Conservation (phyloP, 2,113 vertebrate species). For the Stictonetta naevosa region DNA sequence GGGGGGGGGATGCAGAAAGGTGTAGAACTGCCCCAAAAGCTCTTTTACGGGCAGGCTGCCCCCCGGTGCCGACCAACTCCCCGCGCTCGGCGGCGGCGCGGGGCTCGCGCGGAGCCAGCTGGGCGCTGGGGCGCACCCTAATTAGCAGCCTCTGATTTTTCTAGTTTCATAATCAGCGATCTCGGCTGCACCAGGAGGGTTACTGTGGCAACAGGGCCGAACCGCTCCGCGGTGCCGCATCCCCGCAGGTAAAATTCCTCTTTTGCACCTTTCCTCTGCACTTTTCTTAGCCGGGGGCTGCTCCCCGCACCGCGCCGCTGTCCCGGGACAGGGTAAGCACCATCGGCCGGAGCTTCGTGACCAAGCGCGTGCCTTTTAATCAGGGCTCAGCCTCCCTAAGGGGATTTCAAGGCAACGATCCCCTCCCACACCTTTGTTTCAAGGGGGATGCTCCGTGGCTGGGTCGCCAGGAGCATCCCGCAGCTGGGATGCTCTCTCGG, state of each 20-base stretch:
- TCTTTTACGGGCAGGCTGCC: neutral
- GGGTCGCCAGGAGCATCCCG: rapidly evolving
- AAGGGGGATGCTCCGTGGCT: neutral
- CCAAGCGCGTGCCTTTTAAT: neutral
- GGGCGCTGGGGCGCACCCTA: conserved; percentile 33
- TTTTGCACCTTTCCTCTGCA: neutral
- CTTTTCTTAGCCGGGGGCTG: conserved; percentile 26
- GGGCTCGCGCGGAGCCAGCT: conserved; percentile 37
- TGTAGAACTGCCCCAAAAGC: neutral
- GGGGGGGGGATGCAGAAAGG: neutral
- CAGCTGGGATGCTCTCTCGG: neutral
- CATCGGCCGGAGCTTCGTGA: conserved; percentile 6
- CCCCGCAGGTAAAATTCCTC: conserved; percentile 5
- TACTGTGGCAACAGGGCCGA: conserved; percentile 71
- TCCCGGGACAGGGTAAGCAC: conserved; percentile 48
- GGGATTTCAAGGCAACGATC: neutral
- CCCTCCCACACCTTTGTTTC: conserved; percentile 42
- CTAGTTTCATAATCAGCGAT: conserved; percentile 64
- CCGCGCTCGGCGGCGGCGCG: neutral
- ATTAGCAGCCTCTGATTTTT: conserved; percentile 57
- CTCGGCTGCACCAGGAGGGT: conserved; percentile 57
- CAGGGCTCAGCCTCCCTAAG: neutral
- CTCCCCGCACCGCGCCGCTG: conserved; percentile 35
- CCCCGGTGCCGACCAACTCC: neutral
- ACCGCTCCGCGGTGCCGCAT: conserved; percentile 16